phyloP scores from a whole-genome alignment of 2,113 vertebrate genomes.

The Melospiza georgiana region DNA sequence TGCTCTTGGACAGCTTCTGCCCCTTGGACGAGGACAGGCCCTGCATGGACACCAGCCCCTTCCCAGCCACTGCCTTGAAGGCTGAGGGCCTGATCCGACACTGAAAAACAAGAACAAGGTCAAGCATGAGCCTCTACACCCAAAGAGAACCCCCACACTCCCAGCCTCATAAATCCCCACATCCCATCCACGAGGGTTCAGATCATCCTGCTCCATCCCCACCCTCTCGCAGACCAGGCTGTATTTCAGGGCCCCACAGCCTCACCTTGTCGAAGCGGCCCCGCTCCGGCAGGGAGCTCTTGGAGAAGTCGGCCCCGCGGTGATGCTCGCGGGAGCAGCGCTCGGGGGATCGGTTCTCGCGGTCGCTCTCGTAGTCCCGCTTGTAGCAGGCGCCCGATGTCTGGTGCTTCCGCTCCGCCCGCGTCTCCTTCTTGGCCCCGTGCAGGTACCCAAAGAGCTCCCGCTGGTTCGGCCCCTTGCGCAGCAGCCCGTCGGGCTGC shows the following conservation, averaged over 20 bases:
- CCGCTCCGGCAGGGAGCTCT: slow-evolving; percentile 89
- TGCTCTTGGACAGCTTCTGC: slow-evolving; percentile 87
- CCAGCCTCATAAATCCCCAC: not conserved
- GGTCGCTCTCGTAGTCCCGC: slow-evolving; percentile 77
- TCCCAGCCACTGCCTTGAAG: slow-evolving; percentile 85
- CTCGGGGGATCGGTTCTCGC: slow-evolving; percentile 81
- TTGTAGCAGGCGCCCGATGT: slow-evolving; percentile 67
- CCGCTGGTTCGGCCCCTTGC: slow-evolving; percentile 88
- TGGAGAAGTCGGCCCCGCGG: slow-evolving; percentile 87
- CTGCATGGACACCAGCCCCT: slow-evolving; percentile 93
- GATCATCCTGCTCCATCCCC: not conserved
- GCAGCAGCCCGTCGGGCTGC: slow-evolving; percentile 85
- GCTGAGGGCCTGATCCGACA: slow-evolving; percentile 88
- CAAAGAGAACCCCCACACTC: accelerated
- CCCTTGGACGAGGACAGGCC: slow-evolving; percentile 87
- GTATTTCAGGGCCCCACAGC: not conserved
- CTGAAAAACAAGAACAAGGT: slow-evolving; percentile 63
- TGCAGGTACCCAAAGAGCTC: slow-evolving; percentile 94
- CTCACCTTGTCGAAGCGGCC: slow-evolving; percentile 94
- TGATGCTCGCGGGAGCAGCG: slow-evolving; percentile 86
- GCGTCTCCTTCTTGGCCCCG: slow-evolving; percentile 88
- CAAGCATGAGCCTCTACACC: not conserved
- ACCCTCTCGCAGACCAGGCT: accelerated
- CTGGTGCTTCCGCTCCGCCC: slow-evolving; percentile 78
- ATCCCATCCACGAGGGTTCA: accelerated